Evolutionary conservation across 2,888 invertebrate species (phyloP).

Genomic region (Campaea margaritaria): DNA sequence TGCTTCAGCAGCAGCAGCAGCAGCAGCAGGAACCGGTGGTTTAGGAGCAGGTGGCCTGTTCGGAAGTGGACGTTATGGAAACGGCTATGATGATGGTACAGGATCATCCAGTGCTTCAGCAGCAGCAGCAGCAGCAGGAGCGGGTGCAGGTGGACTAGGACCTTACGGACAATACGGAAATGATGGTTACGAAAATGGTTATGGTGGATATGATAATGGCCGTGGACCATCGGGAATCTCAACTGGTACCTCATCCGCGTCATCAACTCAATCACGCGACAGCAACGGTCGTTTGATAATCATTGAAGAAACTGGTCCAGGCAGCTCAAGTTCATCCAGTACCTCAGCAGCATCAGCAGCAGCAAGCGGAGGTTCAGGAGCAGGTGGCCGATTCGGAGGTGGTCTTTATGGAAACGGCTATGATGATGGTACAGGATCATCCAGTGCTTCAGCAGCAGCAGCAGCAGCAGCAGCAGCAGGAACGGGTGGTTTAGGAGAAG

Average conservation of each 20-base stretch:
- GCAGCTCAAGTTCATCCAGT: background rate
- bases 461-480: conserved; percentile 5
- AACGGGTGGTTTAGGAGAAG: background rate
- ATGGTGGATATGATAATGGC: background rate
- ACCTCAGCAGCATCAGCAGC: conserved; percentile 33
- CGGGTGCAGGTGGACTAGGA: background rate
- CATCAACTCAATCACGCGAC: background rate
- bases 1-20: background rate
- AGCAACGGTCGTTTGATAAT: background rate
- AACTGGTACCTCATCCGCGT: background rate
- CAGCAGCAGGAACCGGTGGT: background rate
- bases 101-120: background rate
- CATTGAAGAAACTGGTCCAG: background rate
- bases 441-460: background rate
- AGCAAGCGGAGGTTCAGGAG: conserved; percentile 19
- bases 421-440: background rate
- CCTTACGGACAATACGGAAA: conserved; percentile 12
- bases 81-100: background rate
- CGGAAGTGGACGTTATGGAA: conserved; percentile 1
- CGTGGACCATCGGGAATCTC: background rate
- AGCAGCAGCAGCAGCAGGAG: background rate
- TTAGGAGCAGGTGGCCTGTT: background rate
- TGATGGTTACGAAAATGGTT: conserved; percentile 5
- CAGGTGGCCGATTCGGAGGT: conserved; percentile 18
- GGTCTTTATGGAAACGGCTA: background rate